These are phyloP conservation scores for Meriones unguiculatus DNA, from an alignment of 2,113 vertebrate species.

Conservation along the genomic window DNA sequence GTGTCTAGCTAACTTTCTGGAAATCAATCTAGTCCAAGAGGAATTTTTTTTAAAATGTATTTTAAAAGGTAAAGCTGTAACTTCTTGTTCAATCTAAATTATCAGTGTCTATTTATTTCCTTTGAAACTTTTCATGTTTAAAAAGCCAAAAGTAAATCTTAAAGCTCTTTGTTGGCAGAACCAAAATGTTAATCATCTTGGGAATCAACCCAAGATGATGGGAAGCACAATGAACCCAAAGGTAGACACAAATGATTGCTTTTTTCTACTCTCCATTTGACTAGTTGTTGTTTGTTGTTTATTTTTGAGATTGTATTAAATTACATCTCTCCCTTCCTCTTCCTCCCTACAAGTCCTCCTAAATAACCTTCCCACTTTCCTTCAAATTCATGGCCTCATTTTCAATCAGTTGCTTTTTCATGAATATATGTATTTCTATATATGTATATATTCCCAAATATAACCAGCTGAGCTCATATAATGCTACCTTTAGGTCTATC, in stretches of 20 bases:
- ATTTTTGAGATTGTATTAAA: not conserved
- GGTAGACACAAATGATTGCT: not conserved
- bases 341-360: not conserved
- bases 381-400: not conserved
- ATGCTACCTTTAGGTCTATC: too few relatives aligned
- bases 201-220: not conserved
- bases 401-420: not conserved
- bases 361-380: not conserved
- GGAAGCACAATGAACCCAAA: not conserved
- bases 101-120: not conserved
- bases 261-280: not conserved
- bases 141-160: not conserved
- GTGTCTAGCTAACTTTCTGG: not conserved
- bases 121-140: not conserved
- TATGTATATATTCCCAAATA: too few relatives aligned
- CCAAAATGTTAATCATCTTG: not conserved
- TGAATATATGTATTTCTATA: not conserved
- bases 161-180: not conserved
- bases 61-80: not conserved
- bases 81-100: slow-evolving; percentile 7
- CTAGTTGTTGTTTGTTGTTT: not conserved
- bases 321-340: not conserved
- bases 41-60: not conserved
- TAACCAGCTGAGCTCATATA: too few relatives aligned
- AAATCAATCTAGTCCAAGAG: not conserved